Base-by-base conservation (phyloP, 2,888 invertebrate genomes). In the Escarpia spicata region DNA sequence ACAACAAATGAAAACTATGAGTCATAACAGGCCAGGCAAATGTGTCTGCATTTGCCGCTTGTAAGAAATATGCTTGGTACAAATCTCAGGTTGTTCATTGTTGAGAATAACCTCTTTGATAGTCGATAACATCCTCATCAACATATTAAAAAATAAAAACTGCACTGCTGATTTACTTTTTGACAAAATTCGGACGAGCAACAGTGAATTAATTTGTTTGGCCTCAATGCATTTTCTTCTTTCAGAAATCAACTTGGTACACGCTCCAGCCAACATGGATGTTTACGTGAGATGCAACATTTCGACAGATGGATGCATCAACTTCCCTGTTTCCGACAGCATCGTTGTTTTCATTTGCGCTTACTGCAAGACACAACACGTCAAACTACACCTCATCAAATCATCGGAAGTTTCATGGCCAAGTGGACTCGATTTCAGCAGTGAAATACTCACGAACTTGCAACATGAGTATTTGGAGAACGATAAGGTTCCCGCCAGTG, bases 331-430 rank as follows among this genome's bases (percentile, higher is more conserved):
- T 45, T 31, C 58, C 43, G 58, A 90, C 12, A n/a, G 43, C 37
- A 91, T 92, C 19, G 58, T 58, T 8, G 19, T 92, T 4, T 92
- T 92, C 43, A 43, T 91, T 19, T 60, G 90, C 19, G 91, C 90
- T 43, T 92, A 92, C 60, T 92, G 92, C 60, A 44, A 44, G 91
- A 43, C 91, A 19, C 91, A 19, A 8, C 43, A 6, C 26, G n/a
- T 75, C 75, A 15, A 75, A 26, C 75, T 75, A n/a, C 75, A 75
- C 6, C 75, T 75, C 19, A 26, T 75, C 26, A 0, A 15, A 26
- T 6, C 75, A 26, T 75, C 75, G 19, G 26, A 75, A 15, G 26
- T 26, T 75, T 75, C 75, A 15, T 75, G 75, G 26, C 26, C 75
- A n/a, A 3, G 19, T 75, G 75, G 75, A 15, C 19, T 75, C 75